Conservation (phyloP, 2,888 invertebrate species). For the Hypomecis punctinalis region DNA sequence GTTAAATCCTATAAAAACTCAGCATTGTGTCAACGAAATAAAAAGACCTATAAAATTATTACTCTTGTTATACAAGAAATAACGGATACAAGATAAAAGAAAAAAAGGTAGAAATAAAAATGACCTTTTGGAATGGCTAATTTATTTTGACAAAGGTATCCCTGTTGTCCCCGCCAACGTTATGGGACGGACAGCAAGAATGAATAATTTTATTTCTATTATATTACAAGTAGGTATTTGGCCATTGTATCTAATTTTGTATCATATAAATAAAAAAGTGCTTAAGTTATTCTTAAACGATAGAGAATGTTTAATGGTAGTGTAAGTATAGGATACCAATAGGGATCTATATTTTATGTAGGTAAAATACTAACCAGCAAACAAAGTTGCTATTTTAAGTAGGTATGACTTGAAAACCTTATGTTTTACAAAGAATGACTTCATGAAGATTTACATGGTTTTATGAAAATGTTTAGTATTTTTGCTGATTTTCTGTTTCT, state of each 20-base stretch:
- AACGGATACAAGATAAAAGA: conserved; percentile 38
- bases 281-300: no score
- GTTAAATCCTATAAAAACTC: neutral
- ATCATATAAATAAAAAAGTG: neutral
- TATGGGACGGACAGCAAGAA: conserved; percentile 42
- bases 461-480: no score
- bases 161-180: conserved; percentile 41
- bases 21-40: neutral
- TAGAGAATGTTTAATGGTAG: no score
- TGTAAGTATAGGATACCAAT: no score
- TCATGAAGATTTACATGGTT: no score
- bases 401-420: no score
- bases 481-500: no score
- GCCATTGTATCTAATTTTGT: neutral
- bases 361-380: no score
- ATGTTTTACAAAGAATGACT: no score
- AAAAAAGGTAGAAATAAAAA: conserved; percentile 41
- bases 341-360: no score
- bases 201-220: conserved; percentile 44
- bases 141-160: conserved; percentile 48
- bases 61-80: conserved; percentile 12
- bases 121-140: conserved; percentile 43
- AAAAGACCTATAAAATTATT: neutral
- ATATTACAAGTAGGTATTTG: conserved; percentile 20
- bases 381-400: no score